Evolutionary conservation across 1,140 invertebrate genomes (phyloP).

Genomic region (Lethrus apterus): DNA sequence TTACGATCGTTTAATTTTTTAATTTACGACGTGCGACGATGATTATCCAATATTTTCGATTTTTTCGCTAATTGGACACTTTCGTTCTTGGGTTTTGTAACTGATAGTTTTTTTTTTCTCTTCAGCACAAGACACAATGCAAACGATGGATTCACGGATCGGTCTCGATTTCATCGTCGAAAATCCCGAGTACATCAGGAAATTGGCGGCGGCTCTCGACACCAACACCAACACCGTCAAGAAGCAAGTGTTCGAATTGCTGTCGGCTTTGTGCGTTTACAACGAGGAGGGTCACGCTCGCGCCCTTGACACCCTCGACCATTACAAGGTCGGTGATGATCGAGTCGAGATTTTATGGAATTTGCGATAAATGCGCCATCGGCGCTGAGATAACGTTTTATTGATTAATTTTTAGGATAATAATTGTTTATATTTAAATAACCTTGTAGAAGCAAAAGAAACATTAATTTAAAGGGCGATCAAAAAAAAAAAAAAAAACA

Average conservation of each 20-base stretch:
- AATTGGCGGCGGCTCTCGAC: constrained; percentile 82
- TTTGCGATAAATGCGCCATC: neutral
- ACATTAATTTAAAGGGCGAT: no score
- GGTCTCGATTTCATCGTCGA: constrained; percentile 90
- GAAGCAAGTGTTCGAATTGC: constrained; percentile 86
- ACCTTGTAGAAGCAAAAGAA: no score
- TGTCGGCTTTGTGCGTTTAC: constrained; percentile 85
- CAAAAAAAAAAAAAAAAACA: no score
- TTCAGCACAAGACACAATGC: constrained; percentile 20
- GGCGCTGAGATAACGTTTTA: no score
- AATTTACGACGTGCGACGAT: constrained; percentile 10
- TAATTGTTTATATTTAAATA: no score
- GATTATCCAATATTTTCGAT: constrained; percentile 14
- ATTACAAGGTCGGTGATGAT: constrained; percentile 72
- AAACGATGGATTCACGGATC: constrained; percentile 74
- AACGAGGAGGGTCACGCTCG: constrained; percentile 76
- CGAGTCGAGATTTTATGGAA: neutral
- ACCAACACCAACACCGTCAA: constrained; percentile 79
- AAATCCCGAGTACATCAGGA: constrained; percentile 84
- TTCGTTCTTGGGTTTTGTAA: constrained; percentile 5
- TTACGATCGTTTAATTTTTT: no score
- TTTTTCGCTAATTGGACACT: neutral
- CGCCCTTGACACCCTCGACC: constrained; percentile 78
- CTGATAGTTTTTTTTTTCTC: constrained; percentile 21
- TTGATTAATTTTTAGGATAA: no score